A percentile compares a stretch with the other conserved stretches of the same genome.
These are phyloP conservation scores for Chorisops tibialis DNA, from an alignment of 2,888 invertebrate species.

Conservation along the genomic window DNA sequence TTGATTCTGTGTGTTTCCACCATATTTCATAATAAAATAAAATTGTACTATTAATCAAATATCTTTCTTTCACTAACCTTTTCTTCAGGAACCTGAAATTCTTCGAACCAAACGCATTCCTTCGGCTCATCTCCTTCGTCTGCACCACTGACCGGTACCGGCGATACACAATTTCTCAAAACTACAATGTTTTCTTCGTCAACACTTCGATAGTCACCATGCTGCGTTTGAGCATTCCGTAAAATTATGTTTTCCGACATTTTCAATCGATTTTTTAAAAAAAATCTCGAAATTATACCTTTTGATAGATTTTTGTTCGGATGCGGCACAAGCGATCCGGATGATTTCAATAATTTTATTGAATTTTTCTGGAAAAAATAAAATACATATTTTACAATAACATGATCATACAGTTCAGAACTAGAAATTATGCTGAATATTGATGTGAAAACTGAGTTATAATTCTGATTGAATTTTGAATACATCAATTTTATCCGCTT, in stretches of 20 bases:
- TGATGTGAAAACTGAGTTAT: no score
- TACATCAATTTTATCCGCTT: no score
- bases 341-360: no score
- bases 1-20: no score
- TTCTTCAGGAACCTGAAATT: constrained; percentile 5
- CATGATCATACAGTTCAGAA: no score
- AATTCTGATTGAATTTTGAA: no score
- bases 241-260: neutral
- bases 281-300: neutral
- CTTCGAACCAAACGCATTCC: constrained; percentile 30
- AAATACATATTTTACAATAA: no score
- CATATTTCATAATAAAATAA: no score
- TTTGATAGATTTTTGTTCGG: neutral
- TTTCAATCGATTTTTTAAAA: neutral
- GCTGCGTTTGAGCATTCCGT: constrained; percentile 41
- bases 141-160: constrained; percentile 13
- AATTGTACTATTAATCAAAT: no score
- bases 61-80: neutral
- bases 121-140: neutral
- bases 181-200: constrained; percentile 46
- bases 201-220: constrained; percentile 39
- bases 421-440: no score
- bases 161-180: constrained; percentile 36
- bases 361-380: no score
- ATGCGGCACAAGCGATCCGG: no score